These are phyloP conservation scores for Osmoderma eremita DNA, from an alignment of 2,888 invertebrate genomes.

Conservation along the genomic window DNA sequence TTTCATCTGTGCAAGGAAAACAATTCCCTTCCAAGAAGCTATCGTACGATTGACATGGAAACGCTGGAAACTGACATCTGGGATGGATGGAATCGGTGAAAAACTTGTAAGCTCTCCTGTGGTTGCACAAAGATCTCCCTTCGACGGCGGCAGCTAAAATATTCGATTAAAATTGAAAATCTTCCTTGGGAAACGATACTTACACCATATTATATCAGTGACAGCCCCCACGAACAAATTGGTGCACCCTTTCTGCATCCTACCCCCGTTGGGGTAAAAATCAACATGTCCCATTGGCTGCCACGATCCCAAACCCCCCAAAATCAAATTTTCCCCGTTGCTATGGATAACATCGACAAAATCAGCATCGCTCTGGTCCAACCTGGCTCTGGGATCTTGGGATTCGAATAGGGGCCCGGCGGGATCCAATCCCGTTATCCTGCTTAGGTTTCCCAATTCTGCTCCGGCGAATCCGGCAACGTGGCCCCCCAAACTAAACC, in stretches of 20 bases:
- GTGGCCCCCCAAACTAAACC: slow-evolving; percentile 91
- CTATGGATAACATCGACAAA: slow-evolving; percentile 95
- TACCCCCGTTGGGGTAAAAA: slow-evolving; percentile 91
- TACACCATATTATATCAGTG: slow-evolving; percentile 88
- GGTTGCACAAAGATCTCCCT: slow-evolving; percentile 91
- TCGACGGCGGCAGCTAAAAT: slow-evolving; percentile 78
- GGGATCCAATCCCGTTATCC: slow-evolving; percentile 90
- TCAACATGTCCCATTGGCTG: slow-evolving; percentile 93
- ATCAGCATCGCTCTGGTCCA: slow-evolving; percentile 85
- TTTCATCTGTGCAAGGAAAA: slow-evolving; percentile 72
- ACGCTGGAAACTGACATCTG: slow-evolving; percentile 90
- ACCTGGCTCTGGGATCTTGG: slow-evolving; percentile 83
- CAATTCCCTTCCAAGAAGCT: slow-evolving; percentile 83
- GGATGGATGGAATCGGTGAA: slow-evolving; percentile 95
- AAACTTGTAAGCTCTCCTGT: slow-evolving; percentile 91
- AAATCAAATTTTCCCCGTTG: slow-evolving; percentile 90
- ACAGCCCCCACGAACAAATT: slow-evolving; percentile 93
- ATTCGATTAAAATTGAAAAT: not conserved
- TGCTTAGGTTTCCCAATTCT: slow-evolving; percentile 79
- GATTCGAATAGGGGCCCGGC: slow-evolving; percentile 93
- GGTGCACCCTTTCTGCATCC: slow-evolving; percentile 91
- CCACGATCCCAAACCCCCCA: slow-evolving; percentile 85
- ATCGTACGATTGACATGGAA: slow-evolving; percentile 87
- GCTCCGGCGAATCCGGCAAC: slow-evolving; percentile 92
- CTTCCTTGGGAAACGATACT: slow-evolving; percentile 57